These are phyloP conservation scores for Rhimphoctona megacephalus DNA, from an alignment of 2,888 invertebrate species.

Conservation along the genomic window DNA sequence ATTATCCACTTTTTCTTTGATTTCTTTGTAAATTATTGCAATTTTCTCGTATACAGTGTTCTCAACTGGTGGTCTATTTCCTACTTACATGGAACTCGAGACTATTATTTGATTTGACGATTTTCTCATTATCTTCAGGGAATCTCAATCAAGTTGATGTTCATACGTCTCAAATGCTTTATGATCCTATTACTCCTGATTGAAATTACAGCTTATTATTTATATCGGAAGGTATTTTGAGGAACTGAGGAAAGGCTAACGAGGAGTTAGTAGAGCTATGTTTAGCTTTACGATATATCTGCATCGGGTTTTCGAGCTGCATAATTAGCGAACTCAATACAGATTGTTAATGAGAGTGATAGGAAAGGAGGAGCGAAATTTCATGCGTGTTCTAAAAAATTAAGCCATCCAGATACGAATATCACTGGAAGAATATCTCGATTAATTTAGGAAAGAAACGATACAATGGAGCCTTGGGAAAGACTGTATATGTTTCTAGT, in stretches of 20 bases:
- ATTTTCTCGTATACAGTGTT: background rate
- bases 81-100: background rate
- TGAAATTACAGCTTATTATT: conserved; percentile 48
- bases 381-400: background rate
- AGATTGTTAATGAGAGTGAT: background rate
- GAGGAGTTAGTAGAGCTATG: background rate
- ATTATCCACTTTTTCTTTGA: background rate
- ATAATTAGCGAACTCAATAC: background rate
- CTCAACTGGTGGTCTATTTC: background rate
- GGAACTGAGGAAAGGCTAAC: background rate
- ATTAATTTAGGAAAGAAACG: conserved; percentile 57
- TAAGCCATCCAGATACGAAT: background rate
- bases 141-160: conserved; percentile 70
- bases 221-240: background rate
- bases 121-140: background rate
- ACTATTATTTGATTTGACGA: background rate
- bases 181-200: conserved; percentile 68
- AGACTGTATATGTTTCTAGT: background rate
- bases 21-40: background rate
- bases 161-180: conserved; percentile 66
- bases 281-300: background rate
- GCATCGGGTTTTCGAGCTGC: background rate
- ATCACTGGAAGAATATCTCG: conserved; percentile 14
- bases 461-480: conserved; percentile 17
- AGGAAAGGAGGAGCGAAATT: background rate